Conservation (phyloP, 2,888 invertebrate genomes). For the Chrysolina americana region DNA sequence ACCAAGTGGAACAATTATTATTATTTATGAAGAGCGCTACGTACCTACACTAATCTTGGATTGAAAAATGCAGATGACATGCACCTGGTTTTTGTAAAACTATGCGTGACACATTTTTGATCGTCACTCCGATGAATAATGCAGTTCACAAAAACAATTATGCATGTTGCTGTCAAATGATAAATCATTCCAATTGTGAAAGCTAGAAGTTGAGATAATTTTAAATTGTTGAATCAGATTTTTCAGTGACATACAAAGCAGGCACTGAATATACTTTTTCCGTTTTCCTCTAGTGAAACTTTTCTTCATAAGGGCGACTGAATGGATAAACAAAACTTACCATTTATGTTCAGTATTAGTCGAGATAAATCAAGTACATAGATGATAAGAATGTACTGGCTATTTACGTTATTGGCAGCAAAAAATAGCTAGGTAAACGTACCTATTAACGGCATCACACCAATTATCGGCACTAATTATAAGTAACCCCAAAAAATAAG, state of each 20-base stretch:
- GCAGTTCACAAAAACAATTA: slow-evolving; percentile 14
- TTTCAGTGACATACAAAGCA: slow-evolving; percentile 1
- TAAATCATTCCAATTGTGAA: slow-evolving; percentile 9
- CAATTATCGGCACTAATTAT: too few relatives aligned
- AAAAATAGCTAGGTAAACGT: too few relatives aligned
- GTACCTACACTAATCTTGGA: background rate
- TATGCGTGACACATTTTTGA: slow-evolving; percentile 9
- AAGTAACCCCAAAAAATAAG: too few relatives aligned
- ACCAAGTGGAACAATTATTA: background rate
- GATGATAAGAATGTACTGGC: too few relatives aligned
- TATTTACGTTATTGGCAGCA: too few relatives aligned
- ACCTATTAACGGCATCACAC: too few relatives aligned
- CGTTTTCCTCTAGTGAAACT: too few relatives aligned
- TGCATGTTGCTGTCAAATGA: slow-evolving; percentile 1
- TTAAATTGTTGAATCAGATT: background rate
- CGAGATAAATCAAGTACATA: too few relatives aligned
- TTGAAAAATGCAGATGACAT: slow-evolving; percentile 5
- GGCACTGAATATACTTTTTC: background rate
- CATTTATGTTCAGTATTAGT: too few relatives aligned
- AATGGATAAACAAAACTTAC: too few relatives aligned
- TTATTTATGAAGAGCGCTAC: background rate
- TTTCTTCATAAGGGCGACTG: too few relatives aligned
- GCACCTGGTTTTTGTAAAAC: background rate
- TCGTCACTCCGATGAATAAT: background rate
- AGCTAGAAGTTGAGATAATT: slow-evolving; percentile 7